Evolutionary conservation across 2,797 vertebrate species (phyloP).

Genomic region (Allenopithecus nigroviridis): DNA sequence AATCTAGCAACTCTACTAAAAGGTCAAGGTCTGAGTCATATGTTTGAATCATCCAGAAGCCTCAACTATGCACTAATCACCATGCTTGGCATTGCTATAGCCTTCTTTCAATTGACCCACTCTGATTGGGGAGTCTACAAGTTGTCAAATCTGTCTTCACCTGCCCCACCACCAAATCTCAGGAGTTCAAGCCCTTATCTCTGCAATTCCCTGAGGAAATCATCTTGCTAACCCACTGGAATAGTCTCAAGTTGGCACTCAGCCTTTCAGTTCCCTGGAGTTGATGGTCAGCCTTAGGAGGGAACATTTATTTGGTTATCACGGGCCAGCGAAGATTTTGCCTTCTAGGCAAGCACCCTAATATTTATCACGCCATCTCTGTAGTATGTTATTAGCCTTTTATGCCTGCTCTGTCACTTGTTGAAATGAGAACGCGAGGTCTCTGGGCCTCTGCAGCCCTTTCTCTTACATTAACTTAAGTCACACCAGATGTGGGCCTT

Average conservation of each 20-base stretch:
- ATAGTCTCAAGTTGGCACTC: neutral
- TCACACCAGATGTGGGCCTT: constrained; percentile 94
- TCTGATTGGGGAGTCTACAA: neutral
- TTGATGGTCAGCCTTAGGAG: constrained; percentile 72
- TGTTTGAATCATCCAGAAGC: neutral
- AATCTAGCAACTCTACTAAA: neutral
- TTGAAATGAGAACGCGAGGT: constrained; percentile 87
- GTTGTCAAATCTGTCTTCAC: constrained; percentile 56
- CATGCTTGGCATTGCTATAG: neutral
- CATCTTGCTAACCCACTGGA: neutral
- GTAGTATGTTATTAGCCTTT: constrained; percentile 85
- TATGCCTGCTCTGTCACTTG: constrained; percentile 90
- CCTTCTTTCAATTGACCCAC: neutral
- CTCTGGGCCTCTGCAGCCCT: constrained; percentile 81
- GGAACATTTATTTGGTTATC: constrained; percentile 78
- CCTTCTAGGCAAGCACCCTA: constrained; percentile 77
- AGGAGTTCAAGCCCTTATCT: constrained; percentile 4
- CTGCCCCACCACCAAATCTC: neutral
- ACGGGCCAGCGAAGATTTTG: constrained; percentile 79
- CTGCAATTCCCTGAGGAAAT: neutral
- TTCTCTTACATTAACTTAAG: constrained; percentile 88
- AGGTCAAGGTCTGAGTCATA: neutral
- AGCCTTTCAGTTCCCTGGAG: constrained; percentile 14
- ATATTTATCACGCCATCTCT: constrained; percentile 82
- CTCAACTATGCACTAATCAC: neutral